Percentiles rank a stretch among this genome's conserved stretches.
These are phyloP conservation scores for Ancistrus triradiatus DNA, from an alignment of 2,113 vertebrate species.

Conservation along the genomic window DNA sequence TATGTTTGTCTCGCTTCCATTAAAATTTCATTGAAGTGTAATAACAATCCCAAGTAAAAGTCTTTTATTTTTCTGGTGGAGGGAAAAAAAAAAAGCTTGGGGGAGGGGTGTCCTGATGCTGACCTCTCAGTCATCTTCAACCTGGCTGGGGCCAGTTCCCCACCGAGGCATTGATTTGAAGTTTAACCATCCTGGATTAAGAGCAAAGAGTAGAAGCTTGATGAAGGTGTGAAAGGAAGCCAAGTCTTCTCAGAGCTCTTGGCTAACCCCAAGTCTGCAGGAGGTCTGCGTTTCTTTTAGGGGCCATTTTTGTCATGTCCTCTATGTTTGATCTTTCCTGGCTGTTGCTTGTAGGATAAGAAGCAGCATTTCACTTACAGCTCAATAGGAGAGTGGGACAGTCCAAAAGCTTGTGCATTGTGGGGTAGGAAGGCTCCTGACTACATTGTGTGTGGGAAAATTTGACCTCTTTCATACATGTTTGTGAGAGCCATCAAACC, in stretches of 20 bases:
- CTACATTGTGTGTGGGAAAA: conserved; percentile 8
- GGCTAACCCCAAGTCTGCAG: conserved; percentile 15
- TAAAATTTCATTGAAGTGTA: too few species aligned
- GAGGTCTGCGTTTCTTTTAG: conserved; percentile 16
- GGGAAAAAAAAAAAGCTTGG: conserved; percentile 34
- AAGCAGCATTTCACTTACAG: conserved; percentile 2
- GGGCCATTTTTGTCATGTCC: conserved; percentile 22
- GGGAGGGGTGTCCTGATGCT: conserved; percentile 15
- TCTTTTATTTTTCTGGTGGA: conserved; percentile 26
- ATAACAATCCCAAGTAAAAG: too few species aligned
- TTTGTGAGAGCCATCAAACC: conserved; percentile 18
- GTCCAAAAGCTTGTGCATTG: conserved; percentile 2
- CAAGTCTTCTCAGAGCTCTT: conserved; percentile 16
- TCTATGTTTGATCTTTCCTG: too few species aligned
- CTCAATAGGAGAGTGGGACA: conserved; percentile 10
- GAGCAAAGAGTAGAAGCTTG: conserved; percentile 8
- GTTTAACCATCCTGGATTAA: conserved; percentile 13
- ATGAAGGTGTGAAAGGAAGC: conserved; percentile 26
- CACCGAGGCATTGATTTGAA: conserved; percentile 32
- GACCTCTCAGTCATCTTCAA: conserved; percentile 43
- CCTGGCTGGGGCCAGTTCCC: conserved; percentile 41
- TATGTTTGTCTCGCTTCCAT: too few species aligned
- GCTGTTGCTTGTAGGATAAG: conserved; percentile 16
- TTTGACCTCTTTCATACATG: neutral
- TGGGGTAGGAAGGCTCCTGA: neutral